These are phyloP conservation scores for Napeogenes inachia DNA, from an alignment of 2,888 invertebrate species.

Conservation along the genomic window DNA sequence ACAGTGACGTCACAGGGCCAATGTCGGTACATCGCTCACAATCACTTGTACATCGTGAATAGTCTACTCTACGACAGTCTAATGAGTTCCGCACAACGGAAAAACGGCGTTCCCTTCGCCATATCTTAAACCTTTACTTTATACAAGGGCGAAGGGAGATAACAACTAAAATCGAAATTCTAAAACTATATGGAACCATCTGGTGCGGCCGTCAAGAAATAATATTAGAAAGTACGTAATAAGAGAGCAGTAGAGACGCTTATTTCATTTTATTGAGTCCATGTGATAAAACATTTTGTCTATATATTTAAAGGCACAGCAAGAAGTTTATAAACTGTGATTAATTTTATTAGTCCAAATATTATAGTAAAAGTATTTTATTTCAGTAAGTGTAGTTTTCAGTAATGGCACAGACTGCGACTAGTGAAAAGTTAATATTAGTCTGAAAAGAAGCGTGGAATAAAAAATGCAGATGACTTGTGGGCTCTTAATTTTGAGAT, in stretches of 20 bases:
- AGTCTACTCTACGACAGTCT: constrained; percentile 74
- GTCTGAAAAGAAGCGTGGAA: constrained; percentile 28
- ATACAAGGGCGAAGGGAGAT: constrained; percentile 63
- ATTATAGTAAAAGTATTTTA: too few relatives aligned
- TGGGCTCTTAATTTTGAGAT: constrained; percentile 71
- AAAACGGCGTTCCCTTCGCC: constrained; percentile 65
- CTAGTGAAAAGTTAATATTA: constrained; percentile 39
- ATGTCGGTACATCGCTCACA: constrained; percentile 49
- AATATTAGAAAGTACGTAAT: constrained; percentile 27
- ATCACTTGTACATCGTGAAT: constrained; percentile 66
- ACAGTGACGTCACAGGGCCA: too few relatives aligned
- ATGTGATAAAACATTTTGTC: constrained; percentile 6
- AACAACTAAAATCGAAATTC: constrained; percentile 47
- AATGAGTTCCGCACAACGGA: constrained; percentile 75
- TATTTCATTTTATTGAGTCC: constrained; percentile 28
- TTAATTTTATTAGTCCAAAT: background rate
- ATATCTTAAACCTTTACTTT: constrained; percentile 59
- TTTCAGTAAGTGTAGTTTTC: background rate
- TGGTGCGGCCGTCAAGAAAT: constrained; percentile 54
- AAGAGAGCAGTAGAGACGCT: constrained; percentile 46
- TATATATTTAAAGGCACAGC: constrained; percentile 6
- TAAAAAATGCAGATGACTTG: constrained; percentile 63
- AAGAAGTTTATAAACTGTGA: constrained; percentile 1
- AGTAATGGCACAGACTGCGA: constrained; percentile 54
- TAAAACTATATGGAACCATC: constrained; percentile 68